Base-by-base conservation (phyloP, 2,797 vertebrate genomes). In the Crocodylus rhombifer region DNA sequence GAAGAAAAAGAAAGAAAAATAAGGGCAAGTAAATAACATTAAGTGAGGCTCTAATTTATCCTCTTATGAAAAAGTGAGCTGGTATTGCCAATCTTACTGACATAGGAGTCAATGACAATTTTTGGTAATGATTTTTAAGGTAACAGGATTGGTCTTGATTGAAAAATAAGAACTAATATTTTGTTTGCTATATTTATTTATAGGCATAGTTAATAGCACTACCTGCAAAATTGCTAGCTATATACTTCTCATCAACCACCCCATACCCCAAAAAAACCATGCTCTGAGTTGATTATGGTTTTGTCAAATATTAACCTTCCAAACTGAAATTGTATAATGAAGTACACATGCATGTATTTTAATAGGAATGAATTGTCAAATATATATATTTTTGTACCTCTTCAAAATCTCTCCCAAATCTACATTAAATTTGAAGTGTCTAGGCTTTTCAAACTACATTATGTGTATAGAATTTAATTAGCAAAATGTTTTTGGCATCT, bases 11-110 rank as follows among this genome's bases (percentile, higher is more conserved):
- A 51, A n/a, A 86, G 57, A 91, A 28, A 73, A 87, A 65, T 10
- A 86, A 79, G 60, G 65, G 58, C 12, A 82, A 92, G 80, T 84
- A 95, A 96, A 93, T 92, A 71, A 60, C 28, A 81, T 58, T 91
- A 51, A 79, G 77, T 95, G 8, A 51, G 10, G 2, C 2, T 55
- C 14, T 64, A n/a, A 17, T 67, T 91, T 93, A 67, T 57, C 33
- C 92, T 91, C 84, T 88, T 57, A 73, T 89, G 13, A 74, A 74
- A 93, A 94, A 81, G 85, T 85, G 77, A n/a, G 77, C 82, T 33
- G 33, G 63, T 76, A 57, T 26, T 83, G 42, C 18, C 75, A 4
- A 55, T 87, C 65, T 80, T 57, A 69, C 23, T 80, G 42, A 77
- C 86, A 67, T 60, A 51, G 14, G 4, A 62, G 10, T 83, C 42